Evolutionary conservation across 1,140 invertebrate species (phyloP), one percentile per base, ranked within the genome.

Genomic region (Hermetia illucens): DNA sequence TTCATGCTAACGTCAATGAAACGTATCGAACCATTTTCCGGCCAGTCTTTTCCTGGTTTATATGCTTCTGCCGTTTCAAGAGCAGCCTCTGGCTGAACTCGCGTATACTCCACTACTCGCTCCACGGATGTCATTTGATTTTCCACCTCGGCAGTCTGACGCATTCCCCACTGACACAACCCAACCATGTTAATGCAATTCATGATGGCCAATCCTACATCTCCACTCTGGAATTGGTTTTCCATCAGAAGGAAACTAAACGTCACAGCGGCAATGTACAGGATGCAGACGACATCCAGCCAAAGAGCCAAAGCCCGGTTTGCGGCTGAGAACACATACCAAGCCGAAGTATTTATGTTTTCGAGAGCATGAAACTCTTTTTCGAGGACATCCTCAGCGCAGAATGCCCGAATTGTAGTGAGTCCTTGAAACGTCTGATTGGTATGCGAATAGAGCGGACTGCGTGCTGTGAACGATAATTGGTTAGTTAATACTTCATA

Each of bases 111-210:
- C 9, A 80, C 38, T 6, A 86, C 72, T 43, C 82, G 66, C 50
- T 88, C 82, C 4, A 72, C 40, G 70, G 69, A n/a, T 75, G 84
- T 89, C 83, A 92, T 89, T 57, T 90, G 76, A 51, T 83, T 85
- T 48, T 85, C 79, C 3, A 83, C 57, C 52, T 87, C 80, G 0
- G 87, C 82, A 10, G 82, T 86, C 48, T 93, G 89, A 36, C 88
- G 62, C 63, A 91, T 79, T 2, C 82, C 84, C 77, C 79, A 90
- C 51, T 90, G 86, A 38, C 88, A 78, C 64, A 83, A 75, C 2
- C 79, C 78, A 16, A 78, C 77, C 34, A 92, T 58, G 0, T 74
- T 69, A 24, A 88, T 77, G 3, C 75, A 74, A 50, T 88, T 85
- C 1, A 82, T 79, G 35, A 91, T 76, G 1, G 81, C 77, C 29